A percentile compares a stretch with the other conserved stretches of the same genome.
Conservation (phyloP, 2,797 vertebrate genomes). For the Coracias cyanogaster region DNA sequence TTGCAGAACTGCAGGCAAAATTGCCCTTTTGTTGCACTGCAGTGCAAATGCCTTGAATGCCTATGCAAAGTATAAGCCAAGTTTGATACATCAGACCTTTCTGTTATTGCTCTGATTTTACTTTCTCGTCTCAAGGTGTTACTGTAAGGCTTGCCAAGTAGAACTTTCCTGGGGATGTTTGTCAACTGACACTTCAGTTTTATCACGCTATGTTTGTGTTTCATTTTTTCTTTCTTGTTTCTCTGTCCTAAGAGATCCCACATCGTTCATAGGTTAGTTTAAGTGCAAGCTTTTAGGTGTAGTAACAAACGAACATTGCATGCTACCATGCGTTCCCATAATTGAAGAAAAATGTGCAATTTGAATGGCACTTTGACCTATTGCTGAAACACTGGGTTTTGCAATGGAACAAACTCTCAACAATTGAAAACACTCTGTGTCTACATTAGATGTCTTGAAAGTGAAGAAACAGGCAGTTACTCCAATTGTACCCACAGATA, state of each 20-base stretch:
- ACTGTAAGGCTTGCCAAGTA: neutral
- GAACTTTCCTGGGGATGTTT: neutral
- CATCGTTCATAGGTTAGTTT: neutral
- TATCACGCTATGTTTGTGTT: neutral
- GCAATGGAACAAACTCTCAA: conserved; percentile 18
- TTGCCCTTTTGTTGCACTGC: neutral
- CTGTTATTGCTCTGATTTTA: neutral
- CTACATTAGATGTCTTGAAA: conserved; percentile 1
- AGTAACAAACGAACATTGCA: neutral
- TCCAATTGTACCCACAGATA: conserved; percentile 18
- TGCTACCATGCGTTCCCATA: neutral
- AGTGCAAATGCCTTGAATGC: conserved; percentile 3
- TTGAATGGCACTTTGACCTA: conserved; percentile 57
- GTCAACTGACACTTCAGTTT: neutral
- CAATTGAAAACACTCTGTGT: conserved; percentile 30
- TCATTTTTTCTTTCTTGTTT: neutral
- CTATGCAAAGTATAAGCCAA: neutral
- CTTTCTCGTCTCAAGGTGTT: neutral
- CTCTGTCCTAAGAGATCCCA: neutral
- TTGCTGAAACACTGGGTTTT: conserved; percentile 57
- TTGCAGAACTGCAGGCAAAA: neutral
- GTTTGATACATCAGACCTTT: neutral
- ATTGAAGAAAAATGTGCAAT: conserved; percentile 52
- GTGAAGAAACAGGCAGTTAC: conserved; percentile 29
- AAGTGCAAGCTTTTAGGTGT: conserved; percentile 5